Percentiles rank a stretch among this genome's conserved stretches.
phyloP scores from a whole-genome alignment of 2,113 vertebrate species.

The Alaudala cheleensis region DNA sequence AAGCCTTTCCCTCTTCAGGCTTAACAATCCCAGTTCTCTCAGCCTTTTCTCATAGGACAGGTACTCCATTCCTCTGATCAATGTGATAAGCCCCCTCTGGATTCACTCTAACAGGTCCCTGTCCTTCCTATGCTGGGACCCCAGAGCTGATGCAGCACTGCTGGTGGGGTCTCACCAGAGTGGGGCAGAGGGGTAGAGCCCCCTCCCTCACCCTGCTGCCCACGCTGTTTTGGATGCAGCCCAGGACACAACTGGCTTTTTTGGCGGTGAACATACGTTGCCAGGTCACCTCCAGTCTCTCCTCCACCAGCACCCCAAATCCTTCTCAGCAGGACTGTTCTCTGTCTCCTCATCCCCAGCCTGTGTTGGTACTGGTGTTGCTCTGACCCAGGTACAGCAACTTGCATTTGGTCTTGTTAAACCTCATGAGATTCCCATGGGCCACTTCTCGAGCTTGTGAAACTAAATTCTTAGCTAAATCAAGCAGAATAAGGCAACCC shows the following conservation, averaged over 20 bases:
- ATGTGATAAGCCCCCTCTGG: rapidly evolving
- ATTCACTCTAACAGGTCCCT: rapidly evolving
- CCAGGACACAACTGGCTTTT: not conserved
- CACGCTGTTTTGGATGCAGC: rapidly evolving
- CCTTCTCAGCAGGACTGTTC: not conserved
- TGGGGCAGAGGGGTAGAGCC: not conserved
- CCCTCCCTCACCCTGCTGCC: rapidly evolving
- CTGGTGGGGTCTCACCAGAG: not conserved
- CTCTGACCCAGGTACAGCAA: not conserved
- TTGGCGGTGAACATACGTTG: not conserved
- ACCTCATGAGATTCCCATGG: too few relatives aligned
- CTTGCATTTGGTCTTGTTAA: not conserved
- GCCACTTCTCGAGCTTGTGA: not conserved
- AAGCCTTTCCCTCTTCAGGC: not conserved
- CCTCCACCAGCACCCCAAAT: not conserved
- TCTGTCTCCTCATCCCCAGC: not conserved
- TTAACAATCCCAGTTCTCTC: not conserved
- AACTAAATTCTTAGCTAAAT: not conserved
- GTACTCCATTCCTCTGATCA: not conserved
- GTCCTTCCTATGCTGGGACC: too few relatives aligned
- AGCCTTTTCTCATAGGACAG: not conserved
- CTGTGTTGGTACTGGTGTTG: too few relatives aligned
- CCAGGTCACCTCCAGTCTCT: too few relatives aligned
- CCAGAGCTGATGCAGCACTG: not conserved
- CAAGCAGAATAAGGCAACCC: not conserved